A percentile compares a stretch with the other conserved stretches of the same genome.
Conservation (phyloP, 2,888 invertebrate species). For the Merodon equestris region DNA sequence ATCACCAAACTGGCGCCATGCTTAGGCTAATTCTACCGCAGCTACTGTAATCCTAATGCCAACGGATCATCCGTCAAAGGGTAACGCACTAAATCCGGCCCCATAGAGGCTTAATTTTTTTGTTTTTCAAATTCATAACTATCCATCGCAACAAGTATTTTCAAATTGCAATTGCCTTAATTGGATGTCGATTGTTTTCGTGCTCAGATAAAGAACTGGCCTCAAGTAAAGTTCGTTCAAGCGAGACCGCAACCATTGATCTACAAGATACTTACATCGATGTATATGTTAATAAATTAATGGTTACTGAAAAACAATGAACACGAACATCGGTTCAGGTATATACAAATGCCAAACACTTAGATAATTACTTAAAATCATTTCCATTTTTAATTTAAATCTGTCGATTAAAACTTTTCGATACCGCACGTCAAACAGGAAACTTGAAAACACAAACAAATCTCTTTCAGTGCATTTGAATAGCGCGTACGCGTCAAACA, state of each 20-base stretch:
- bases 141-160: background rate
- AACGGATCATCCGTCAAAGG: conserved; percentile 51
- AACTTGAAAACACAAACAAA: conserved; percentile 10
- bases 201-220: conserved; percentile 5
- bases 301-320: conserved; percentile 33
- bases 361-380: conserved; percentile 50
- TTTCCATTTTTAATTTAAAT: conserved; percentile 7
- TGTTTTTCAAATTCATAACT: conserved; percentile 17
- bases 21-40: conserved; percentile 28
- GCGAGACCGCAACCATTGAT: conserved; percentile 36
- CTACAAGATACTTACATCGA: conserved; percentile 6
- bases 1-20: conserved; percentile 44
- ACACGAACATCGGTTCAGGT: conserved; percentile 6
- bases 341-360: background rate
- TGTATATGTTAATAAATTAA: conserved; percentile 46
- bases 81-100: conserved; percentile 15
- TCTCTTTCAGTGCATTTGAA: conserved; percentile 34
- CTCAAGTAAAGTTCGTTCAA: too few relatives aligned
- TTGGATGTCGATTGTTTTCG: conserved; percentile 12
- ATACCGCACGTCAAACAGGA: conserved; percentile 20
- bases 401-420: conserved; percentile 26
- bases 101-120: background rate
- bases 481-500: conserved; percentile 31
- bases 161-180: conserved; percentile 18
- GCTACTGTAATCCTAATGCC: conserved; percentile 43